Conservation (phyloP, 1,140 invertebrate genomes). For the Drosophila serrata region DNA sequence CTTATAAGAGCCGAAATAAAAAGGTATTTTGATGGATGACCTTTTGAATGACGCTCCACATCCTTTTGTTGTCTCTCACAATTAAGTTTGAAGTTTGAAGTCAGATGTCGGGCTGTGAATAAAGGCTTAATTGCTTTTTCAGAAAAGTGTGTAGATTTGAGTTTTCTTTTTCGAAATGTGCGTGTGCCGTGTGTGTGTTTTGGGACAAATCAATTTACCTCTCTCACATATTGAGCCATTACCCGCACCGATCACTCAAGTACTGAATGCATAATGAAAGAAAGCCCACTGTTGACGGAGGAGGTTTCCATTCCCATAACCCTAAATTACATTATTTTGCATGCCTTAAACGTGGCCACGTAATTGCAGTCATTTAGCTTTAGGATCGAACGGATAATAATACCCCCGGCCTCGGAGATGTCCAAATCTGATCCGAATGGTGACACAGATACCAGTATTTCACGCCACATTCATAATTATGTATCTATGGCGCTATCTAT, state of each 20-base stretch:
- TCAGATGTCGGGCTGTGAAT: conserved; percentile 21
- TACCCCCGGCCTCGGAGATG: background rate
- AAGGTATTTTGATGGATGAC: conserved; percentile 31
- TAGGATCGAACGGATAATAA: conserved; percentile 39
- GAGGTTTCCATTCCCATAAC: conserved; percentile 13
- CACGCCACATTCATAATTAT: background rate
- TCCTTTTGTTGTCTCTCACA: conserved; percentile 32
- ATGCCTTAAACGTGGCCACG: conserved; percentile 34
- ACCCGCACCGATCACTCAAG: conserved; percentile 32
- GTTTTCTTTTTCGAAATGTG: conserved; percentile 9
- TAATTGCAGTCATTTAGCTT: conserved; percentile 40
- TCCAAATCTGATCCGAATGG: conserved; percentile 25
- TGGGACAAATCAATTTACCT: conserved; percentile 51
- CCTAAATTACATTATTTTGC: conserved; percentile 30
- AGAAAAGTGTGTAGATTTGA: conserved; percentile 36
- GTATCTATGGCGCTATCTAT: conserved; percentile 23
- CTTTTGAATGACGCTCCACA: conserved; percentile 21
- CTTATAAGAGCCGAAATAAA: conserved; percentile 2
- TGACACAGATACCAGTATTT: conserved; percentile 28
- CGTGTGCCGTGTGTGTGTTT: conserved; percentile 6
- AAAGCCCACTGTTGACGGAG: conserved; percentile 28
- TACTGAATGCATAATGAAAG: conserved; percentile 47
- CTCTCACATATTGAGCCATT: conserved; percentile 28
- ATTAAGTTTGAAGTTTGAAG: conserved; percentile 15
- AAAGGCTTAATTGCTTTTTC: conserved; percentile 50